A percentile compares a stretch with the other conserved stretches of the same genome.
Evolutionary conservation across 2,888 invertebrate species (phyloP).

Genomic region (Archaeoteleia sp.): DNA sequence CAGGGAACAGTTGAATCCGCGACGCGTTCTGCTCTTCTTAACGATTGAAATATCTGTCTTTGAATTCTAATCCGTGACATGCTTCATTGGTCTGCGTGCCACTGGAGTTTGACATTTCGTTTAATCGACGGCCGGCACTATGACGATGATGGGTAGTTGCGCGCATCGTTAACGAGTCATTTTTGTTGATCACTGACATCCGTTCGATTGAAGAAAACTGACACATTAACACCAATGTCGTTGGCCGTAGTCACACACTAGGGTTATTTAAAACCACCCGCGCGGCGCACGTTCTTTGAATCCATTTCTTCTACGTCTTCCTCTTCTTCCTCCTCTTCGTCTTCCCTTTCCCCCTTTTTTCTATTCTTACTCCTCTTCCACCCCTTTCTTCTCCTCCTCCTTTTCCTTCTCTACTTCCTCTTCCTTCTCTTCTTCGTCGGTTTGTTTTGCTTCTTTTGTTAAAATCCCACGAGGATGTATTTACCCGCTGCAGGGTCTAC

Average conservation of each 20-base stretch:
- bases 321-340: not conserved
- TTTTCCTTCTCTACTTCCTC: constrained; percentile 5
- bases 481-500: constrained; percentile 42
- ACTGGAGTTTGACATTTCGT: too few species aligned
- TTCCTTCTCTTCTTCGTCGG: constrained; percentile 23
- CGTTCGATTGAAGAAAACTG: not conserved
- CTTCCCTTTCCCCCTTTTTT: constrained; percentile 2
- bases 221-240: not conserved
- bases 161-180: too few species aligned
- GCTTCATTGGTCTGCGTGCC: too few species aligned
- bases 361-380: constrained; percentile 2
- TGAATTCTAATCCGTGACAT: too few species aligned
- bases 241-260: constrained; percentile 1
- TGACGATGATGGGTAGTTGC: too few species aligned
- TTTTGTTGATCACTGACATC: constrained; percentile 51
- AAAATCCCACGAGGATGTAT: constrained; percentile 45
- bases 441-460: constrained; percentile 16
- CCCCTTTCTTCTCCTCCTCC: constrained; percentile 1
- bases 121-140: too few species aligned
- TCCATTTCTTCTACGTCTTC: not conserved
- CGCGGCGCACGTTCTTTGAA: not conserved
- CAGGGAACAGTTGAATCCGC: too few species aligned
- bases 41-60: too few species aligned
- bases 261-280: not conserved
- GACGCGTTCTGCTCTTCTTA: too few species aligned